A percentile compares a stretch with the other conserved stretches of the same genome.
phyloP scores from a whole-genome alignment of 2,797 vertebrate genomes.

The Florisuga fusca region DNA sequence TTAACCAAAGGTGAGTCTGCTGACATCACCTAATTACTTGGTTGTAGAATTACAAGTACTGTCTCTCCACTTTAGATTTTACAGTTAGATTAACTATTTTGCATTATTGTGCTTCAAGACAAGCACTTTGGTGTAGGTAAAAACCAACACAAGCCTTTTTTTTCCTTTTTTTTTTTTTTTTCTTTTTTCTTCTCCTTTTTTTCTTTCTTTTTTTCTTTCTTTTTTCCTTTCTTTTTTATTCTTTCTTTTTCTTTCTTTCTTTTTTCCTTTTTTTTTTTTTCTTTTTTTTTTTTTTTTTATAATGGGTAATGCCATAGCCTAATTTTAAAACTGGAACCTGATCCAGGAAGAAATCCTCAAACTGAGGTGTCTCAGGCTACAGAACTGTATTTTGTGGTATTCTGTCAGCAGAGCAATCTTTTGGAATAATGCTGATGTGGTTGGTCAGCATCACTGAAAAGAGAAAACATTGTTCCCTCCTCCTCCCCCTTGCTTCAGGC shows the following conservation, averaged over 20 bases:
- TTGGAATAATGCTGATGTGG: neutral
- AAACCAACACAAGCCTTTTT: neutral
- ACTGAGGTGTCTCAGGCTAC: neutral
- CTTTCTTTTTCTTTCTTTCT: neutral
- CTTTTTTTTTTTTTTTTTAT: neutral
- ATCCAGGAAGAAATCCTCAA: neutral
- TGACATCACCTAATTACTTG: constrained; percentile 49
- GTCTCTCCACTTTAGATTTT: constrained; percentile 52
- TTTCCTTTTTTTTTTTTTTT: too few relatives aligned
- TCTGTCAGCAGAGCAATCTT: neutral
- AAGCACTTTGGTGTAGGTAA: neutral
- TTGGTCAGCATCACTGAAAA: neutral
- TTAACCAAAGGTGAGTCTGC: neutral
- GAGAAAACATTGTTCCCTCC: neutral
- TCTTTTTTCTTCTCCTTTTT: neutral
- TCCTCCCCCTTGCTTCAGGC: neutral
- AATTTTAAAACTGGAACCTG: neutral
- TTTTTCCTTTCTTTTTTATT: neutral
- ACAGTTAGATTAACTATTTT: constrained; percentile 64
- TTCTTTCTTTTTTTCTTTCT: neutral
- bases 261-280: too few relatives aligned
- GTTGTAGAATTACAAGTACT: constrained; percentile 3
- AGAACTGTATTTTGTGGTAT: neutral
- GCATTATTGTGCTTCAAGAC: neutral
- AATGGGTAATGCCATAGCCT: neutral